These are phyloP conservation scores for Sepiola atlantica DNA, from an alignment of 2,888 invertebrate species.

Conservation along the genomic window DNA sequence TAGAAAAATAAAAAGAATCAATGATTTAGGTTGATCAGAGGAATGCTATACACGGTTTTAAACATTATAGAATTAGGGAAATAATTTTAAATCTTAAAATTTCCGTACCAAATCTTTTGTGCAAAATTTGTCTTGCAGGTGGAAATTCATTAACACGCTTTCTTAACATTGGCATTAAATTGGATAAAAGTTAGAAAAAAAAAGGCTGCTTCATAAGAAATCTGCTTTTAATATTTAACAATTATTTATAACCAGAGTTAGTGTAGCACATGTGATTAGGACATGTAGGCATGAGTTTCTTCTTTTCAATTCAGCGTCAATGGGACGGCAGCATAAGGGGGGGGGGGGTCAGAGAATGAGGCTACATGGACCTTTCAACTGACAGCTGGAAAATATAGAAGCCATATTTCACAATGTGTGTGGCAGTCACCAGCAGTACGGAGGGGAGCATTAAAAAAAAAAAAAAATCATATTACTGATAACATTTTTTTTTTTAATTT, in stretches of 20 bases:
- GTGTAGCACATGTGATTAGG: background rate
- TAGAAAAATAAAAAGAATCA: background rate
- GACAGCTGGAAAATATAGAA: background rate
- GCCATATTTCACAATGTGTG: background rate
- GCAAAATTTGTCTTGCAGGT: background rate
- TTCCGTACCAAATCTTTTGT: background rate
- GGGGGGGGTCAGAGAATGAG: background rate
- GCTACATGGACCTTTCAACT: conserved; percentile 19
- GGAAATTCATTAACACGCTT: background rate
- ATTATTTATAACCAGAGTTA: background rate
- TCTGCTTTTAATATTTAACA: background rate
- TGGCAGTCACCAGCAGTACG: background rate
- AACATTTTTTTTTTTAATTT: background rate
- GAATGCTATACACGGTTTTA: background rate
- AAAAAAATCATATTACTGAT: background rate
- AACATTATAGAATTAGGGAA: background rate
- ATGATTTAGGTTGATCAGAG: background rate
- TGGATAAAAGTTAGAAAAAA: background rate
- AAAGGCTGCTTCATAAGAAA: background rate
- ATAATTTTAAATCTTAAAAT: background rate
- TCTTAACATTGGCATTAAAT: background rate
- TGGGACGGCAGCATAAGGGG: conserved; percentile 1
- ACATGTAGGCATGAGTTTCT: background rate
- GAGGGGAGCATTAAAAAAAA: background rate
- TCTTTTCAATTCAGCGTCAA: background rate